Conservation (phyloP, 2,797 vertebrate species). For the Dallia pectoralis region DNA sequence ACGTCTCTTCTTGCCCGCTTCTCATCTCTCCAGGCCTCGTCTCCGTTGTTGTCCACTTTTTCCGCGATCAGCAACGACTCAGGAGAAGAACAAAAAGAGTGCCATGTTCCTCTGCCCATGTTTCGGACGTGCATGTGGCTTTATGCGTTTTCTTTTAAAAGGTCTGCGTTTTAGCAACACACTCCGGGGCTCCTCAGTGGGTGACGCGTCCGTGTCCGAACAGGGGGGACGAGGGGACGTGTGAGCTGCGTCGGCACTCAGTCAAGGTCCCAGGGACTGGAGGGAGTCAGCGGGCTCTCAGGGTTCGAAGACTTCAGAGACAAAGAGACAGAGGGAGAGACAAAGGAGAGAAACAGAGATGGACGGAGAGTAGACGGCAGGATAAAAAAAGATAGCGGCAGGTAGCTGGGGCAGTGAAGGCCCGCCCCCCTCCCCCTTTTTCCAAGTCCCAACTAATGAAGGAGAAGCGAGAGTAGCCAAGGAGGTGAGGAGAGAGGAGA, state of each 20-base stretch:
- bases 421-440: conserved; percentile 56
- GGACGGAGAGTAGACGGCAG: conserved; percentile 63
- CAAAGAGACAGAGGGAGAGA: conserved; percentile 69
- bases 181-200: conserved; percentile 59
- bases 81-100: conserved; percentile 56
- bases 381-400: conserved; percentile 52
- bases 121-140: conserved; percentile 27
- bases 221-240: conserved; percentile 47
- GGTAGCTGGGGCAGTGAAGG: conserved; percentile 50
- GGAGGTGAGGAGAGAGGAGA: conserved; percentile 55
- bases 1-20: background rate
- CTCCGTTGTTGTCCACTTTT: conserved; percentile 45
- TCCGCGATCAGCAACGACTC: conserved; percentile 64
- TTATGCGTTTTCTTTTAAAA: conserved; percentile 26
- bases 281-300: conserved; percentile 77
- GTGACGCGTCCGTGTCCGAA: conserved; percentile 60
- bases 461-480: conserved; percentile 64
- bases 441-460: conserved; percentile 72
- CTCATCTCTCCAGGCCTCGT: conserved; percentile 23
- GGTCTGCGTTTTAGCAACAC: conserved; percentile 51
- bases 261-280: conserved; percentile 80
- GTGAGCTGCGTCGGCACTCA: conserved; percentile 71
- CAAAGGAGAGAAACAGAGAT: conserved; percentile 78
- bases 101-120: conserved; percentile 35
- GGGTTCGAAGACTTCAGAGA: conserved; percentile 79